These are phyloP conservation scores for Diogma glabrata DNA, from an alignment of 2,888 invertebrate species.

Conservation along the genomic window DNA sequence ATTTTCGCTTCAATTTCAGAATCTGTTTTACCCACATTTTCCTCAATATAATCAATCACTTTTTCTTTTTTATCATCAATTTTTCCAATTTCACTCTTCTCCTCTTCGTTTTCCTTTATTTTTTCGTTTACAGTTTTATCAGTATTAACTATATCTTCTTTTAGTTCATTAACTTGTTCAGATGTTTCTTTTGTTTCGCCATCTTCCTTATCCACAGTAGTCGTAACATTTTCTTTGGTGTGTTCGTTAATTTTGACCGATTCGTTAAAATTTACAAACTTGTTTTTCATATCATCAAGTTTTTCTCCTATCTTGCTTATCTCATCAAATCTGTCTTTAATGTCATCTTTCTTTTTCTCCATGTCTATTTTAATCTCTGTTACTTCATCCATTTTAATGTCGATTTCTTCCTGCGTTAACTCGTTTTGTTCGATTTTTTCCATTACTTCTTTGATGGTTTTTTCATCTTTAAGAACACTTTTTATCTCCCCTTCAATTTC, in stretches of 20 bases:
- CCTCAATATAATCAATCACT: too few relatives aligned
- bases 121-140: neutral
- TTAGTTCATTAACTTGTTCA: too few relatives aligned
- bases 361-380: neutral
- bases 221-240: neutral
- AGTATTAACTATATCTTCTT: neutral
- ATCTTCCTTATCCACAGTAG: neutral
- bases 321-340: slow-evolving; percentile 2
- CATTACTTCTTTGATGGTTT: neutral
- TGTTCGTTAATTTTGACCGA: neutral
- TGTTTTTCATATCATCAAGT: slow-evolving; percentile 9
- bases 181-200: neutral
- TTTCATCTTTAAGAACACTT: too few relatives aligned
- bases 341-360: slow-evolving; percentile 10
- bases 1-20: slow-evolving; percentile 10
- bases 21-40: slow-evolving; percentile 7
- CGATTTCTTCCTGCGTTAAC: neutral
- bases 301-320: neutral
- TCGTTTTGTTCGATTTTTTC: neutral
- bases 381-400: slow-evolving; percentile 10
- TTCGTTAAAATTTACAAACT: neutral
- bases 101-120: too few relatives aligned
- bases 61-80: neutral
- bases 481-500: too few relatives aligned
- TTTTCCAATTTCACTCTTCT: neutral